Conservation (phyloP, 2,888 invertebrate genomes). For the Uropetala carovei region DNA sequence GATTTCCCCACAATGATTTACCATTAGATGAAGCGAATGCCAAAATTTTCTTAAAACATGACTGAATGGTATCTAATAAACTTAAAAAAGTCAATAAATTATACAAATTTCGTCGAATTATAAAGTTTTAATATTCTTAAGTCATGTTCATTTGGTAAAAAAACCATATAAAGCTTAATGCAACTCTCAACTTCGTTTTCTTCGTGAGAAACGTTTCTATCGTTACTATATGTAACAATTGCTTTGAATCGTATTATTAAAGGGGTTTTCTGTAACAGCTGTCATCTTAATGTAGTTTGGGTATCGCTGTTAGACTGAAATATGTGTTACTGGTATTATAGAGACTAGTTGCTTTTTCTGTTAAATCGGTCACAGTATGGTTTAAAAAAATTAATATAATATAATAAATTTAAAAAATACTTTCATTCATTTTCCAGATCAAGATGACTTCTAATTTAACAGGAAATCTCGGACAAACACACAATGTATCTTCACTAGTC, state of each 20-base stretch:
- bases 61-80: conserved; percentile 30
- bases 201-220: neutral
- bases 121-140: neutral
- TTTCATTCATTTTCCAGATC: conserved; percentile 32
- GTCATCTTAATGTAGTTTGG: too few species aligned
- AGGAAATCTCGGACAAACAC: conserved; percentile 57
- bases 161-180: neutral
- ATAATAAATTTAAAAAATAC: neutral
- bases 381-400: too few species aligned
- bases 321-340: too few species aligned
- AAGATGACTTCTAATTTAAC: conserved; percentile 60
- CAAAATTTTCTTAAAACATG: conserved; percentile 3
- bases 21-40: neutral
- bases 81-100: neutral
- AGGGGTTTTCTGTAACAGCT: too few species aligned
- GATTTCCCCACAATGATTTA: conserved; percentile 27
- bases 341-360: too few species aligned
- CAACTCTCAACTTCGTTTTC: neutral
- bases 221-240: too few species aligned
- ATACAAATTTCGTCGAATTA: neutral
- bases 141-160: neutral
- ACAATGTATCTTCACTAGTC: conserved; percentile 44
- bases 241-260: too few species aligned
- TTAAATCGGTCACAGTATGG: too few species aligned
- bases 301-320: too few species aligned